Evolutionary conservation across 2,113 vertebrate genomes (phyloP).

Genomic region (Dipodomys spectabilis): DNA sequence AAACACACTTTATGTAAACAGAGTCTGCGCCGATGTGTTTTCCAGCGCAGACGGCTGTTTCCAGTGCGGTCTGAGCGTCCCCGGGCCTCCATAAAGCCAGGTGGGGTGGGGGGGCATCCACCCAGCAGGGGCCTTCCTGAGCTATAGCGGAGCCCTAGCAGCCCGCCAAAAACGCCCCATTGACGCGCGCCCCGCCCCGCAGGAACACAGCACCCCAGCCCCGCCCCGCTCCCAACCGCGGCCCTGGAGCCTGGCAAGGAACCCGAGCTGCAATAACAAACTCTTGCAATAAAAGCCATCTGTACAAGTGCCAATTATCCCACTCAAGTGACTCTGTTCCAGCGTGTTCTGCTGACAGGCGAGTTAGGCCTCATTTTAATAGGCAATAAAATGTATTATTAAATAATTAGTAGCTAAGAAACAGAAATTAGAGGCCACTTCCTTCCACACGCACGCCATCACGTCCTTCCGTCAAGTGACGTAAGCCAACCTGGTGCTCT

Average conservation of each 20-base stretch:
- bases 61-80: slow-evolving; percentile 71
- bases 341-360: slow-evolving; percentile 90
- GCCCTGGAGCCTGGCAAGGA: slow-evolving; percentile 80
- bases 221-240: slow-evolving; percentile 74
- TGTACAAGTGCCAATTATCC: slow-evolving; percentile 88
- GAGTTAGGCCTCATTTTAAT: slow-evolving; percentile 90
- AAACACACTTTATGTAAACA: slow-evolving; percentile 84
- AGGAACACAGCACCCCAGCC: slow-evolving; percentile 50
- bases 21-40: slow-evolving; percentile 79
- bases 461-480: slow-evolving; percentile 86
- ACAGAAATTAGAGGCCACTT: slow-evolving; percentile 89
- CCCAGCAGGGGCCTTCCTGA: slow-evolving; percentile 61
- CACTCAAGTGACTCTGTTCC: slow-evolving; percentile 86
- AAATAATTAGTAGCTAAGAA: slow-evolving; percentile 92
- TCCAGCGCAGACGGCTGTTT: slow-evolving; percentile 78
- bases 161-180: slow-evolving; percentile 20
- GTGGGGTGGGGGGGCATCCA: background rate
- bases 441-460: slow-evolving; percentile 83
- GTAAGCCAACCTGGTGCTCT: slow-evolving; percentile 86
- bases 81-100: slow-evolving; percentile 66
- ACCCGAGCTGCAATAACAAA: slow-evolving; percentile 72
- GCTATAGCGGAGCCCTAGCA: slow-evolving; percentile 63
- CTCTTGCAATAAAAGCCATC: slow-evolving; percentile 86
- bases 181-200: slow-evolving; percentile 32
- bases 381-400: slow-evolving; percentile 92